Evolutionary conservation across 2,797 vertebrate species (phyloP).

Genomic region (Forpus xanthops): DNA sequence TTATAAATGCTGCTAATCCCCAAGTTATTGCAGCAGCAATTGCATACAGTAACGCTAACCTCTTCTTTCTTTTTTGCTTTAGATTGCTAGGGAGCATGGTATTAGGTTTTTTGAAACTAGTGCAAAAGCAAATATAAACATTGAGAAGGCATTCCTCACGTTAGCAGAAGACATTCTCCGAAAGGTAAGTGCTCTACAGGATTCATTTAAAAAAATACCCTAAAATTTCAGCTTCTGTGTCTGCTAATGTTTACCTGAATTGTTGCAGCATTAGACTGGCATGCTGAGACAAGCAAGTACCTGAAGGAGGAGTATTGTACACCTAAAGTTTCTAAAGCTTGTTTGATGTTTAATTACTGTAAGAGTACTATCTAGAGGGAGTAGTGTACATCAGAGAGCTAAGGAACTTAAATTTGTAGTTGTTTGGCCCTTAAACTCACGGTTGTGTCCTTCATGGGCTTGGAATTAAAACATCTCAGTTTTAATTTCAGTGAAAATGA

Average conservation of each 20-base stretch:
- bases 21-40: rapidly evolving
- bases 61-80: conserved; percentile 7
- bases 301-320: neutral
- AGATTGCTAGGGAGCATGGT: conserved; percentile 96
- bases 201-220: rapidly evolving
- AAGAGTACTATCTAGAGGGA: neutral
- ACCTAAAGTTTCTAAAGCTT: neutral
- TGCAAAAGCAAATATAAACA: conserved; percentile 99
- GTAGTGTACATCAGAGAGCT: neutral
- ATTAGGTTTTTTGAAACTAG: conserved; percentile 99
- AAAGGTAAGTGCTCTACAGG: conserved; percentile 85
- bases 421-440: neutral
- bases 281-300: neutral
- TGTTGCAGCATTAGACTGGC: neutral
- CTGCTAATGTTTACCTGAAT: neutral
- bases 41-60: neutral
- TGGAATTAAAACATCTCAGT: rapidly evolving
- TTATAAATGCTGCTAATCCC: neutral
- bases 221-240: neutral
- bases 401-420: rapidly evolving
- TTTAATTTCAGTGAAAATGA: rapidly evolving
- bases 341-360: neutral
- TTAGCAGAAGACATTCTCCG: conserved; percentile 99
- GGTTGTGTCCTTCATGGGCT: rapidly evolving
- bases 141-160: conserved; percentile 99